Evolutionary conservation across 2,113 vertebrate genomes (phyloP).

Genomic region (Cardinalis cardinalis): DNA sequence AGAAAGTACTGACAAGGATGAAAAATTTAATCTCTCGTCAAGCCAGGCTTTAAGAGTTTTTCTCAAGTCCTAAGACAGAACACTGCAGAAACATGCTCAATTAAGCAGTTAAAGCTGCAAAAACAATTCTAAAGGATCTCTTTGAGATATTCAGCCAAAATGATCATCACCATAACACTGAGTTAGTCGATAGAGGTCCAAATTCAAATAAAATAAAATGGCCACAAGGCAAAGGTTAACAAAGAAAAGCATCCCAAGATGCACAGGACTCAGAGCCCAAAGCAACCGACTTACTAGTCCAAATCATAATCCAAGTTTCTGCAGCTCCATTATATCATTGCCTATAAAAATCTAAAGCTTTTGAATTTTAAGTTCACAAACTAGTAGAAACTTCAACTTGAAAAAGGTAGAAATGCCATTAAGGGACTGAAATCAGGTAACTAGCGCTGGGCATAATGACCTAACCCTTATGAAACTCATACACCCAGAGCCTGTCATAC

Average conservation of each 20-base stretch:
- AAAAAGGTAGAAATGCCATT: neutral
- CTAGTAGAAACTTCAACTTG: neutral
- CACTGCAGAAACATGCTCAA: neutral
- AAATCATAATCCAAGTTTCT: neutral
- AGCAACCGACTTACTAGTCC: neutral
- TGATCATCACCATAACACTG: neutral
- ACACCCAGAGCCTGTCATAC: neutral
- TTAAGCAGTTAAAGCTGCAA: neutral
- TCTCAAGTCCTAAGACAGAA: neutral
- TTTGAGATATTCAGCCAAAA: neutral
- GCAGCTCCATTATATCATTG: neutral
- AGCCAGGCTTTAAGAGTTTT: neutral
- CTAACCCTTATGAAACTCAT: neutral
- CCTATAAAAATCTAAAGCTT: neutral
- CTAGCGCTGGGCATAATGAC: neutral
- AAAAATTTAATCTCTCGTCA: neutral
- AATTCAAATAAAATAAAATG: slow-evolving; percentile 7
- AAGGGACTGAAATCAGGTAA: neutral
- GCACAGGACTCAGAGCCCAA: neutral
- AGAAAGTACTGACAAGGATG: neutral
- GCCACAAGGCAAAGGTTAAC: neutral
- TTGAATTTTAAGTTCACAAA: neutral
- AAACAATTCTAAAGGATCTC: neutral
- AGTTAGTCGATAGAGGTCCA: neutral
- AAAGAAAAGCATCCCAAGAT: neutral